These are phyloP conservation scores for Lissonota sp. DNA, from an alignment of 2,888 invertebrate genomes.

Conservation along the genomic window DNA sequence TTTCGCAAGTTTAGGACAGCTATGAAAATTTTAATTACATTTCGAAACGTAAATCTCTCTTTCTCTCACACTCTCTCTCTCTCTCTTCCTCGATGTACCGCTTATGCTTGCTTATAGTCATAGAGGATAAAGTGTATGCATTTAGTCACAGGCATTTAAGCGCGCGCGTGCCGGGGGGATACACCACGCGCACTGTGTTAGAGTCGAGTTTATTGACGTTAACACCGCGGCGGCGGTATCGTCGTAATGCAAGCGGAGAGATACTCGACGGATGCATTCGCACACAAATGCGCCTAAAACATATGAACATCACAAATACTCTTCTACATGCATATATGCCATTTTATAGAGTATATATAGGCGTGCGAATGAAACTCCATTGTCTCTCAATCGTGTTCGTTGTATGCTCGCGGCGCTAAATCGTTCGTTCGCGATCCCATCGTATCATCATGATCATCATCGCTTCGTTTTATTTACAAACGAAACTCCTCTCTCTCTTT, in stretches of 20 bases:
- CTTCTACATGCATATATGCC: slow-evolving; percentile 5
- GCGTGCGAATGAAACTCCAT: slow-evolving; percentile 58
- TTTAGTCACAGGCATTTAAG: slow-evolving; percentile 62
- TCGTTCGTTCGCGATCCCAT: slow-evolving; percentile 34
- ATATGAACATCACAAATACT: slow-evolving; percentile 2
- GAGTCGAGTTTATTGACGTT: slow-evolving; percentile 66
- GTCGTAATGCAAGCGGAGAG: slow-evolving; percentile 55
- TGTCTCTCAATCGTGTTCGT: slow-evolving; percentile 49
- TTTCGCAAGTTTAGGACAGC: slow-evolving; percentile 9
- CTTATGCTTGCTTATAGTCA: slow-evolving; percentile 22
- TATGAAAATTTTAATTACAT: slow-evolving; percentile 52
- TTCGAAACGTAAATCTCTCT: slow-evolving; percentile 36
- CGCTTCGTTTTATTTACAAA: slow-evolving; percentile 39
- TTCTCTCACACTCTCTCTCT: slow-evolving; percentile 1
- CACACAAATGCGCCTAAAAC: slow-evolving; percentile 9
- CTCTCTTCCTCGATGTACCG: neutral
- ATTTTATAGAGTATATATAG: neutral
- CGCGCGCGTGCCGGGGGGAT: slow-evolving; percentile 47
- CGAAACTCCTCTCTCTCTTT: slow-evolving; percentile 33
- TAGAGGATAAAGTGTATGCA: slow-evolving; percentile 47
- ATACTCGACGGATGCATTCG: slow-evolving; percentile 36
- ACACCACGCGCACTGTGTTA: slow-evolving; percentile 48
- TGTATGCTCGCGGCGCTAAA: slow-evolving; percentile 50
- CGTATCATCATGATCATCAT: slow-evolving; percentile 35
- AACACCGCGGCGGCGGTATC: slow-evolving; percentile 60